Conservation (phyloP, 2,797 vertebrate genomes). For the Xenops minutus region DNA sequence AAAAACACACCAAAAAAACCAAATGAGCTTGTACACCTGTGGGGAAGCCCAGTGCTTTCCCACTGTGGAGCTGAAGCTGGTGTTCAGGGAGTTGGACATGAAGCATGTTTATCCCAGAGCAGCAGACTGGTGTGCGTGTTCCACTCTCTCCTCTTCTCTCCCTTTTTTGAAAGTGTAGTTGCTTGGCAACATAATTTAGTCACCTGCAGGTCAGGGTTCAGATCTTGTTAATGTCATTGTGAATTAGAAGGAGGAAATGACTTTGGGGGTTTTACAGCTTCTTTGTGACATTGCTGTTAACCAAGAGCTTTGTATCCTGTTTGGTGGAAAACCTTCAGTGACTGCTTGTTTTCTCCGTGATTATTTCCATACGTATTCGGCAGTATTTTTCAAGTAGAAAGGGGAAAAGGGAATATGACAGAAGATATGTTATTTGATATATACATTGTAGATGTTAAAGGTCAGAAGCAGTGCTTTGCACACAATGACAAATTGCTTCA, state of each 20-base stretch:
- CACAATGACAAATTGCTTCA: conserved; percentile 54
- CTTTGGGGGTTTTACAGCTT: conserved; percentile 53
- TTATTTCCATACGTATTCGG: not conserved
- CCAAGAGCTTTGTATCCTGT: not conserved
- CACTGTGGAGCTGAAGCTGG: not conserved
- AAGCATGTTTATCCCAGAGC: not conserved
- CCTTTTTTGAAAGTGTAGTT: conserved; percentile 32
- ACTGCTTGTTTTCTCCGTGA: not conserved
- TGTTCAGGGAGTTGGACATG: not conserved
- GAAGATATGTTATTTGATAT: not conserved
- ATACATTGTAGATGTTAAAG: conserved; percentile 17
- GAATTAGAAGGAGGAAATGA: conserved; percentile 70
- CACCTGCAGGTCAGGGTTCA: conserved; percentile 70
- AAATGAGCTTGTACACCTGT: not conserved
- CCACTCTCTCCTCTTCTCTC: not conserved
- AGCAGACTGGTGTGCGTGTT: not conserved
- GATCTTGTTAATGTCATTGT: conserved; percentile 67
- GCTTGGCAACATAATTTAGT: conserved; percentile 70
- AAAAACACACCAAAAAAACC: not conserved
- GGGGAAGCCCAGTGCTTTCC: not conserved
- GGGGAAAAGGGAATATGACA: not conserved
- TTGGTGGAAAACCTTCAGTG: not conserved
- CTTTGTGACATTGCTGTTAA: conserved; percentile 49
- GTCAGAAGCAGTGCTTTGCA: conserved; percentile 32
- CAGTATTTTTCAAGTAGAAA: not conserved